A percentile compares a stretch with the other conserved stretches of the same genome.
Conservation (phyloP, 2,113 vertebrate genomes). For the Hipposideros armiger region DNA sequence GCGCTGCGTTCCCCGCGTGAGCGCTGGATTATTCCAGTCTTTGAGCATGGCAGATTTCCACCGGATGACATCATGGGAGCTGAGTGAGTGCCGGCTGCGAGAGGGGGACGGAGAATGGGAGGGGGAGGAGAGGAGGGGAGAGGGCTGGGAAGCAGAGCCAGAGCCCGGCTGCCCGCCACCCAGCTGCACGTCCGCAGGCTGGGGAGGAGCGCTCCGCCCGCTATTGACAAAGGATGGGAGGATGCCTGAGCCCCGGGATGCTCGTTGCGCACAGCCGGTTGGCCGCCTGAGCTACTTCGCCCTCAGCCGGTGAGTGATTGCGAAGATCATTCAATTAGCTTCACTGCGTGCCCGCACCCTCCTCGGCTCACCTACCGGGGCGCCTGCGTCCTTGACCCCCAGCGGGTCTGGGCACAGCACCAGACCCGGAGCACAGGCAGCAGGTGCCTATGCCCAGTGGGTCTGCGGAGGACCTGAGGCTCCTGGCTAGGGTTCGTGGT, state of each 20-base stretch:
- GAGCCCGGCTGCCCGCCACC: slow-evolving; percentile 63
- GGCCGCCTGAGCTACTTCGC: slow-evolving; percentile 55
- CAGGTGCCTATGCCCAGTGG: slow-evolving; percentile 41
- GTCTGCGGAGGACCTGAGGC: not conserved
- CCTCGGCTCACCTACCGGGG: not conserved
- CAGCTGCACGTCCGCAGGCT: slow-evolving; percentile 33
- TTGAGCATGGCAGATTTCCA: slow-evolving; percentile 82
- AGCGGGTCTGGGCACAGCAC: not conserved
- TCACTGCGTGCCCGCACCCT: not conserved
- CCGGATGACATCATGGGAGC: slow-evolving; percentile 86
- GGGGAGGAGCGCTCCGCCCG: slow-evolving; percentile 46
- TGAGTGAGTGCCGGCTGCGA: slow-evolving; percentile 70
- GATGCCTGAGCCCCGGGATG: not conserved
- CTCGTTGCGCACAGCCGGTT: not conserved
- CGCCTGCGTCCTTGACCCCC: not conserved
- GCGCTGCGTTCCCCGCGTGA: slow-evolving; percentile 21
- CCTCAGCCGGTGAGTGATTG: slow-evolving; percentile 69
- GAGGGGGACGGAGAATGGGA: slow-evolving; percentile 68
- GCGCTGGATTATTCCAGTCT: slow-evolving; percentile 76
- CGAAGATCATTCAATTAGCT: not conserved
- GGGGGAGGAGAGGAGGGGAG: slow-evolving; percentile 49
- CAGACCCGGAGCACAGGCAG: not conserved
- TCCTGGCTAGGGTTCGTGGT: not conserved
- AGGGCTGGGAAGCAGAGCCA: slow-evolving; percentile 40
- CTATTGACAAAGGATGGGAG: slow-evolving; percentile 71